A percentile compares a stretch with the other conserved stretches of the same genome.
phyloP scores from a whole-genome alignment of 2,113 vertebrate genomes.

The Peromyscus leucopus region DNA sequence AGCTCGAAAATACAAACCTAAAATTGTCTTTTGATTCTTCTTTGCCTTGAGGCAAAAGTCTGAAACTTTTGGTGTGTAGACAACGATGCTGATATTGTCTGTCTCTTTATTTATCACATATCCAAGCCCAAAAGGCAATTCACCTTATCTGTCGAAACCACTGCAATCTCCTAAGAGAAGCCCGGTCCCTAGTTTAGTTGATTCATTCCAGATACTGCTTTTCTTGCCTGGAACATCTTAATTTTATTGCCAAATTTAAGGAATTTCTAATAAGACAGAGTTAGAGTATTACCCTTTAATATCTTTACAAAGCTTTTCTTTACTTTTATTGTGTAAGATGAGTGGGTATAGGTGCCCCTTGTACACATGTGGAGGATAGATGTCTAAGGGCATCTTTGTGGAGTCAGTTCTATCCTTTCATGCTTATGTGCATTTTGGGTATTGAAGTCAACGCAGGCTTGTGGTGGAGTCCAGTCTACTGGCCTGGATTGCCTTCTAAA shows the following conservation, averaged over 20 bases:
- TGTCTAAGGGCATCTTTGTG: not conserved
- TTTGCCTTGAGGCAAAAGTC: conserved; percentile 41
- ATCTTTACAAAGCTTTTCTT: not conserved
- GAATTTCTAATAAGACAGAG: conserved; percentile 34
- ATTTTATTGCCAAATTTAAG: not conserved
- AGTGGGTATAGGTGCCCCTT: not conserved
- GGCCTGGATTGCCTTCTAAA: not conserved
- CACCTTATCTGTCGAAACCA: not conserved
- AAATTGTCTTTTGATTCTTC: not conserved
- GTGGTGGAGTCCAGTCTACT: not conserved
- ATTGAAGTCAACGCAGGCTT: not conserved
- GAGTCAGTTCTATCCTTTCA: not conserved
- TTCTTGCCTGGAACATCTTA: not conserved
- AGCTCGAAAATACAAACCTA: not conserved
- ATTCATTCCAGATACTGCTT: conserved; percentile 15
- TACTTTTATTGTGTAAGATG: not conserved
- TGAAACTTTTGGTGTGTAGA: not conserved
- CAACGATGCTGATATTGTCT: not conserved
- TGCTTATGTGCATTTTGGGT: not conserved
- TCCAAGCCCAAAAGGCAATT: not conserved
- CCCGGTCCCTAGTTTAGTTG: not conserved
- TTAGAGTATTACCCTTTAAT: conserved; percentile 56
- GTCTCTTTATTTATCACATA: not conserved
- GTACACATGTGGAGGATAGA: too few species aligned
- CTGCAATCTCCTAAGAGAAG: not conserved